Conservation (phyloP, 1,140 invertebrate genomes). For the Drosophila micromelanica region DNA sequence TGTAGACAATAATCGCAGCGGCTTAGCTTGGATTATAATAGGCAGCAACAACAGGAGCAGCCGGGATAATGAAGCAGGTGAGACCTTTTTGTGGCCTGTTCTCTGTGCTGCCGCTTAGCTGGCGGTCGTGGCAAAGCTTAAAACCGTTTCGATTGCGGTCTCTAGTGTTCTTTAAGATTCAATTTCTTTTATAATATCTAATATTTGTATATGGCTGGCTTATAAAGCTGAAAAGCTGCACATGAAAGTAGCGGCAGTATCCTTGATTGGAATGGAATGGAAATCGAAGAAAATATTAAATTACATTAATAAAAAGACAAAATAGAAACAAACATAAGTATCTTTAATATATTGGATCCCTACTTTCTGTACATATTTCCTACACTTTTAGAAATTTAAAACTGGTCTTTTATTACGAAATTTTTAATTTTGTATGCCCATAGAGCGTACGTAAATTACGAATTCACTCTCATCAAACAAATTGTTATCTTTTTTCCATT, state of each 20-base stretch:
- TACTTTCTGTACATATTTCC: no score
- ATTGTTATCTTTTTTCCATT: neutral
- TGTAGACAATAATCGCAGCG: conserved; percentile 77
- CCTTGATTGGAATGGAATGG: no score
- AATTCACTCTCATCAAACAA: neutral
- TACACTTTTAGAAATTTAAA: no score
- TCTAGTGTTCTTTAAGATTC: neutral
- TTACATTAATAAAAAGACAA: no score
- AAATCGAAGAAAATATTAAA: no score
- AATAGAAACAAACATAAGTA: no score
- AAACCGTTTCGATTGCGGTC: neutral
- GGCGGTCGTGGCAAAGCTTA: conserved; percentile 21
- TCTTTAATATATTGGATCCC: no score
- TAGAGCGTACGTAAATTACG: no score
- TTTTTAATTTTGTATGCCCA: no score
- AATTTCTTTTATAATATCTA: conserved; percentile 1
- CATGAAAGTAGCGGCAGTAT: neutral
- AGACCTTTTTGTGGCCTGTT: conserved; percentile 22
- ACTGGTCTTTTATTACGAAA: no score
- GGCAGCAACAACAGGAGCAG: conserved; percentile 26
- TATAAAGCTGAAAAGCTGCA: neutral
- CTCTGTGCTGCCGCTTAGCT: neutral
- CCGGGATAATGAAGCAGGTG: conserved; percentile 37
- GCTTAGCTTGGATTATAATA: conserved; percentile 74
- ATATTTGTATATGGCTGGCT: neutral